phyloP scores from a whole-genome alignment of 2,888 invertebrate genomes.

The Amblyjoppa fuscipennis region DNA sequence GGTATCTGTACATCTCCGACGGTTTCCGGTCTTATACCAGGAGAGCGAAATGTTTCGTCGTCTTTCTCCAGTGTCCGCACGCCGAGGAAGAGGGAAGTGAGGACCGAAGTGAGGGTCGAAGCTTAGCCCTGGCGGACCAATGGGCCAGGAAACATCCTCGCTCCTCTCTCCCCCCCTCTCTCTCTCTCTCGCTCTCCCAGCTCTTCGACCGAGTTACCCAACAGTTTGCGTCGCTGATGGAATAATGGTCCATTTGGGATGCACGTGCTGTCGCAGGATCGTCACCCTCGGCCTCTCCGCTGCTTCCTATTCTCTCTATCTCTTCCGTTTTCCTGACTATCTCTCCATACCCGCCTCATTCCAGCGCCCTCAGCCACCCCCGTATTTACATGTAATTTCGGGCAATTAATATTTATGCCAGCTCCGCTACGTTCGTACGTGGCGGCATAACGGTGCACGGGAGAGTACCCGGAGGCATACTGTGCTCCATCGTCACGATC shows the following conservation, averaged over 20 bases:
- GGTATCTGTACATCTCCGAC: conserved; percentile 15
- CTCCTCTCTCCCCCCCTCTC: not conserved
- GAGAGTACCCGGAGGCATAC: conserved; percentile 44
- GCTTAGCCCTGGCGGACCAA: conserved; percentile 14
- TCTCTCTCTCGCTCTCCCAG: conserved; percentile 55
- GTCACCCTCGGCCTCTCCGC: conserved; percentile 56
- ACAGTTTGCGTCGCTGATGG: conserved; percentile 83
- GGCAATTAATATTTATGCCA: conserved; percentile 84
- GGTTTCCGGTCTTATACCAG: conserved; percentile 18
- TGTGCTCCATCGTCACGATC: conserved; percentile 47
- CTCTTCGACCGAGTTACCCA: conserved; percentile 81
- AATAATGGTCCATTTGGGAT: conserved; percentile 84
- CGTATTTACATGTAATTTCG: conserved; percentile 83
- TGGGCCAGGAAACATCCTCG: conserved; percentile 54
- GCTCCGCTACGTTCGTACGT: conserved; percentile 70
- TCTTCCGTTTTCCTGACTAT: conserved; percentile 26
- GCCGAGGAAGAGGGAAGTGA: too few relatives aligned
- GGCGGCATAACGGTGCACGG: conserved; percentile 37
- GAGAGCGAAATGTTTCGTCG: conserved; percentile 31
- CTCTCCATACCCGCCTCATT: conserved; percentile 2
- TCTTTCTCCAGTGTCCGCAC: conserved; percentile 36
- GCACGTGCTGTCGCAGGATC: conserved; percentile 81
- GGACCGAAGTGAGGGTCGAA: conserved; percentile 40
- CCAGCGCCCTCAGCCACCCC: conserved; percentile 71
- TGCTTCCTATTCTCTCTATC: conserved; percentile 38